Conservation (phyloP, 92 coral and sea anemone genomes). For the Phenganax subtilis region DNA sequence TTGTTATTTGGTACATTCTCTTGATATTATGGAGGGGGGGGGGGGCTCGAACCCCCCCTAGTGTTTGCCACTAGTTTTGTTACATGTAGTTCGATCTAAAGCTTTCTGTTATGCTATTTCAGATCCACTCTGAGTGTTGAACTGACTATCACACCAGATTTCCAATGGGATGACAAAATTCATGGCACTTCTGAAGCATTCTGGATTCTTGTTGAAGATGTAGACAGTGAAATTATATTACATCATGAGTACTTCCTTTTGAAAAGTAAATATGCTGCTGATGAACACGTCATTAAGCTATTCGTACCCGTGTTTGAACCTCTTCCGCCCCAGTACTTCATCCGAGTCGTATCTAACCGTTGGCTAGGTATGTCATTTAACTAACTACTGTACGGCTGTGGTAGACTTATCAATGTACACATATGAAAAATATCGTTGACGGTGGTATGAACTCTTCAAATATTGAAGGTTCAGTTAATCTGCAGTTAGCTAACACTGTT, state of each 20-base stretch:
- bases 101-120: neutral
- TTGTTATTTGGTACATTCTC: too few relatives aligned
- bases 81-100: neutral
- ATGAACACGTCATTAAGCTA: constrained; percentile 91
- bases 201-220: constrained; percentile 99
- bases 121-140: constrained; percentile 96
- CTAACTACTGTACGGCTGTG: too few relatives aligned
- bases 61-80: too few relatives aligned
- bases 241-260: constrained; percentile 96
- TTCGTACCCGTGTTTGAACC: constrained; percentile 99
- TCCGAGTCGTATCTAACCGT: constrained; percentile 92
- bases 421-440: too few relatives aligned
- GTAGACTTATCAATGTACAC: too few relatives aligned
- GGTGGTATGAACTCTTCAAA: too few relatives aligned
- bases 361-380: constrained; percentile 76
- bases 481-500: too few relatives aligned
- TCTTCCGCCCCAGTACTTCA: constrained; percentile 94
- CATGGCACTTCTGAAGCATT: constrained; percentile 96
- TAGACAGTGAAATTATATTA: constrained; percentile 90
- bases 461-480: too few relatives aligned
- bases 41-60: too few relatives aligned
- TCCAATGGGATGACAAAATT: constrained; percentile 99
- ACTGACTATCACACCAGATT: constrained; percentile 90
- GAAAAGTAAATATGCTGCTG: constrained; percentile 89
- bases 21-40: too few relatives aligned